These are phyloP conservation scores for Eupithecia insigniata DNA, from an alignment of 2,888 invertebrate genomes.

Conservation along the genomic window DNA sequence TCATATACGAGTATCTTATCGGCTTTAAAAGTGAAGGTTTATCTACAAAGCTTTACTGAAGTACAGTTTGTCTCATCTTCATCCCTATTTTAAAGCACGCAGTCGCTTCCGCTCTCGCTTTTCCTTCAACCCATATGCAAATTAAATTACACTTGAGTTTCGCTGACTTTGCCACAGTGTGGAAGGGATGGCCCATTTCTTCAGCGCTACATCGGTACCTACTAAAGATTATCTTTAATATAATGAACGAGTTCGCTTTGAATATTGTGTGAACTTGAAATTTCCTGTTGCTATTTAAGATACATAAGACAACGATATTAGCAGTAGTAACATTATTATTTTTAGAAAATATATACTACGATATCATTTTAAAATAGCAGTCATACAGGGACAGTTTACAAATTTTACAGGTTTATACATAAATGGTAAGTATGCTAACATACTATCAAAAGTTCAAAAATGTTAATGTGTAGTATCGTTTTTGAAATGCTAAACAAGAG, in stretches of 20 bases:
- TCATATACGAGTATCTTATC: background rate
- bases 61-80: slow-evolving; percentile 11
- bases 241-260: slow-evolving; percentile 45
- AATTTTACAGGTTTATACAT: background rate
- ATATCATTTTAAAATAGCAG: background rate
- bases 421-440: background rate
- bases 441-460: background rate
- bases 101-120: slow-evolving; percentile 60
- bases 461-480: background rate
- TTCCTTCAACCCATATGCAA: slow-evolving; percentile 72
- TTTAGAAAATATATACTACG: background rate
- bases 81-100: slow-evolving; percentile 17
- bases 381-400: background rate
- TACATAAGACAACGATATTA: background rate
- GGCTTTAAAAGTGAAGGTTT: background rate
- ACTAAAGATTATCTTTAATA: slow-evolving; percentile 45
- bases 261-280: slow-evolving; percentile 36
- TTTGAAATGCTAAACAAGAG: slow-evolving; percentile 21
- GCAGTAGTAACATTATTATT: background rate
- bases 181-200: slow-evolving; percentile 66
- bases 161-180: slow-evolving; percentile 70
- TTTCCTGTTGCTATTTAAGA: background rate
- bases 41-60: background rate
- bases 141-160: slow-evolving; percentile 77
- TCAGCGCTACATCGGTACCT: slow-evolving; percentile 48